These are phyloP conservation scores for Latrodectus hesperus DNA, from an alignment of 2,888 invertebrate genomes.

Conservation along the genomic window DNA sequence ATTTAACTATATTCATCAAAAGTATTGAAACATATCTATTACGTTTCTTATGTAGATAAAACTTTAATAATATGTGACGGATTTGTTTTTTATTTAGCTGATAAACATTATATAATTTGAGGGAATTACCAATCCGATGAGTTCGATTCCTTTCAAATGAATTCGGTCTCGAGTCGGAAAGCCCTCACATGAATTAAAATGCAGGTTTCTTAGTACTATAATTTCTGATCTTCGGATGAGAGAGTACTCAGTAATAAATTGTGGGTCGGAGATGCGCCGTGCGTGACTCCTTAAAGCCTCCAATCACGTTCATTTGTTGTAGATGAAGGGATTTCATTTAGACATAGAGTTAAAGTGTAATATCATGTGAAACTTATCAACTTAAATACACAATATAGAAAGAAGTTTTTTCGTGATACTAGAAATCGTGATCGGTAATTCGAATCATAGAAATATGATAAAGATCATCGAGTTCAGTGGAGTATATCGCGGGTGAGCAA, in stretches of 20 bases:
- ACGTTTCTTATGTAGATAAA: too few species aligned
- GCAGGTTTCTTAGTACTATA: conserved; percentile 30
- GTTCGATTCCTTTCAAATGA: too few species aligned
- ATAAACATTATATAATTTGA: too few species aligned
- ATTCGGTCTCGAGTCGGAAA: too few species aligned
- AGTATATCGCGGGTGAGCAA: conserved; percentile 42
- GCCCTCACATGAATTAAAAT: too few species aligned
- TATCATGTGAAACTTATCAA: conserved; percentile 68
- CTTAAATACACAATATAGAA: conserved; percentile 67
- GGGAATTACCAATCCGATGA: too few species aligned
- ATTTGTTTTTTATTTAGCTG: too few species aligned
- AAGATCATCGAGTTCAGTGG: conserved; percentile 53
- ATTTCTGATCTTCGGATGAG: conserved; percentile 32
- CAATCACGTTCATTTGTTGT: conserved; percentile 66
- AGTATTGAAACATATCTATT: too few species aligned
- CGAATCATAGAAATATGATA: conserved; percentile 64
- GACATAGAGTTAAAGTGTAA: conserved; percentile 66
- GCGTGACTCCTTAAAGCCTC: conserved; percentile 60
- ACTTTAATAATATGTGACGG: too few species aligned
- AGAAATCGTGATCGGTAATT: conserved; percentile 65
- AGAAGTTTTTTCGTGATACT: conserved; percentile 62
- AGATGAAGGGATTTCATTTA: conserved; percentile 65
- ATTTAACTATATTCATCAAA: too few species aligned
- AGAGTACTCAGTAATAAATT: conserved; percentile 65
- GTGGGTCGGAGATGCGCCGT: conserved; percentile 49